Base-by-base conservation (phyloP, 2,888 invertebrate genomes). In the Nymphalis c-album region DNA sequence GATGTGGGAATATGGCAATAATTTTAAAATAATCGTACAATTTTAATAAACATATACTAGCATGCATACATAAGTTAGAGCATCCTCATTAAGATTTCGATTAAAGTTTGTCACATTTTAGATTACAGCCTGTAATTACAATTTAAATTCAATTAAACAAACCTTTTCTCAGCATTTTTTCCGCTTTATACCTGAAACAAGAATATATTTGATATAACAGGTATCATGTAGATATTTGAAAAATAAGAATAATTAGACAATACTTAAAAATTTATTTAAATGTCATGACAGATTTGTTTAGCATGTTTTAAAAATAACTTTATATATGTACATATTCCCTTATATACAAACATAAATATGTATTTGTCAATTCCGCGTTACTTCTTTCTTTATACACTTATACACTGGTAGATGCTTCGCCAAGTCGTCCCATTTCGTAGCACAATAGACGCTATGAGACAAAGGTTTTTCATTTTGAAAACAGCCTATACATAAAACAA, bases 161-260 rank as follows among this genome's bases (percentile, higher is more conserved):
- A 91, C 91, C 90, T 87, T 85, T 84, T 80, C 80, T 86, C 80
- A 88, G 80, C 90, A 87, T 91, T 79, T 74, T 85, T 79, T 82
- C 84, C 76, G 81, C 78, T 73, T 86, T 83, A 85, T 81, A 83
- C 87, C 91, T 91, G 91, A 46, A 91, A 90, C 84, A 85, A 86
- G 74, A 76, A 71, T 76, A 63, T 35, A 55, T 62, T 72, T 64
- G 57, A 63, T 60, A 57, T 55, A 31, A 31, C 7, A 26, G 16
- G 13, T 22, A 22, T 31, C 31, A 31, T 6, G 22, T 55, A 18
- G 40, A 18, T 31, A 8, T 3, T 57, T n/a, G 0, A 18, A 17
- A 48, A 17, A n/a, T 48, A 48, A n/a, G 40, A n/a, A 51, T 22
- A 1, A 53, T 0, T 8, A 1, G 6, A 31, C 5, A 31, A 5